These are phyloP conservation scores for Neosilurus hyrtlii DNA, from an alignment of 2,797 vertebrate species.

Conservation along the genomic window DNA sequence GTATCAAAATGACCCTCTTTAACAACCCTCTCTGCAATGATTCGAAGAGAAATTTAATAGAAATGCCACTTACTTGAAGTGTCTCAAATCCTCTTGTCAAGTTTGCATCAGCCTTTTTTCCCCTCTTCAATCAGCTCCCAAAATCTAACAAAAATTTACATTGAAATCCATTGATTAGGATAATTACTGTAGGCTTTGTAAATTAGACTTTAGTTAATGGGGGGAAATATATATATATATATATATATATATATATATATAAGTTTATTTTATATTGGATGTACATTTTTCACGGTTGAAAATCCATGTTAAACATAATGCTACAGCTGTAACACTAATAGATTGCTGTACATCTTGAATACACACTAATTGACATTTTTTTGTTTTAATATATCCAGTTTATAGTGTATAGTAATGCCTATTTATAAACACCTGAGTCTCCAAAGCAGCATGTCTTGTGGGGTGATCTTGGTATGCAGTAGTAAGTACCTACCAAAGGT, in stretches of 20 bases:
- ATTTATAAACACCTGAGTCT: too few species aligned
- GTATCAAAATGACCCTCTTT: conserved; percentile 26
- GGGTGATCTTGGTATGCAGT: too few species aligned
- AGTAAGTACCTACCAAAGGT: too few species aligned
- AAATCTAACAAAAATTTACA: background rate
- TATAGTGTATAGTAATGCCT: too few species aligned
- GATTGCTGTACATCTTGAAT: background rate
- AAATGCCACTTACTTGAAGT: conserved; percentile 33
- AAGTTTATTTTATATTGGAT: too few species aligned
- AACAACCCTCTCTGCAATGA: conserved; percentile 4
- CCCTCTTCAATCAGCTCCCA: background rate
- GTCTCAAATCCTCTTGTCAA: background rate
- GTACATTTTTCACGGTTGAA: too few species aligned
- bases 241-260: too few species aligned
- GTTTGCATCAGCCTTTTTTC: background rate
- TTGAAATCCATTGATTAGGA: background rate
- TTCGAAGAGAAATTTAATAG: conserved; percentile 14
- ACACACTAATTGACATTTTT: background rate
- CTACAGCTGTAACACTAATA: background rate
- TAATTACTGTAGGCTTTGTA: background rate
- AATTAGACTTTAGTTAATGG: background rate
- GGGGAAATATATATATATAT: too few species aligned
- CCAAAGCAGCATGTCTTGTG: too few species aligned
- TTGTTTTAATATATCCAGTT: background rate
- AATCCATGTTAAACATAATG: background rate